A percentile compares a stretch with the other conserved stretches of the same genome.
phyloP scores from a whole-genome alignment of 2,113 vertebrate genomes.

The Pollimyrus isidori region DNA sequence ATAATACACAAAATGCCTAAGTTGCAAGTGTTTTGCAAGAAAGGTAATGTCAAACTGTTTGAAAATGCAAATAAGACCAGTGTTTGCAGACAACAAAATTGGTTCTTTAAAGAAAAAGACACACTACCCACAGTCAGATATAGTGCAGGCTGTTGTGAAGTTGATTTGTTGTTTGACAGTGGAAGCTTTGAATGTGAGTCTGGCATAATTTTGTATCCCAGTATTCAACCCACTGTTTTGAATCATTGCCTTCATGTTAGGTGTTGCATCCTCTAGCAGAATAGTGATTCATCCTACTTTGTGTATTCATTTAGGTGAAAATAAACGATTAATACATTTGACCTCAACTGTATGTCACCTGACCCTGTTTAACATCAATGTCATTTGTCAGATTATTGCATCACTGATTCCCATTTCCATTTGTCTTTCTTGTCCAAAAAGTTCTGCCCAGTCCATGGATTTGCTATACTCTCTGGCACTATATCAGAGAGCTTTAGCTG shows the following conservation, averaged over 20 bases:
- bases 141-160: not conserved
- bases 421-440: not conserved
- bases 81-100: not conserved
- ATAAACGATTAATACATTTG: not conserved
- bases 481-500: not conserved
- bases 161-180: not conserved
- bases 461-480: not conserved
- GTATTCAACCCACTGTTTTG: not conserved
- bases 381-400: not conserved
- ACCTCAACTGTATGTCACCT: not conserved
- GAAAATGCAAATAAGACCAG: not conserved
- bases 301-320: not conserved
- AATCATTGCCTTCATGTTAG: not conserved
- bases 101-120: not conserved
- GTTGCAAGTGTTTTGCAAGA: not conserved
- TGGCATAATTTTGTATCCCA: not conserved
- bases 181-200: not conserved
- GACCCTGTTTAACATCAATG: not conserved
- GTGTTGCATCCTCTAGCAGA: not conserved
- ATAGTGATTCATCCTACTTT: not conserved
- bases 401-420: not conserved
- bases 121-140: not conserved
- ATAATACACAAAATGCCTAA: not conserved
- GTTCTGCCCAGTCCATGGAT: not conserved
- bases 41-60: not conserved